These are phyloP conservation scores for Incurvaria masculella DNA, from an alignment of 2,888 invertebrate species.

Conservation along the genomic window DNA sequence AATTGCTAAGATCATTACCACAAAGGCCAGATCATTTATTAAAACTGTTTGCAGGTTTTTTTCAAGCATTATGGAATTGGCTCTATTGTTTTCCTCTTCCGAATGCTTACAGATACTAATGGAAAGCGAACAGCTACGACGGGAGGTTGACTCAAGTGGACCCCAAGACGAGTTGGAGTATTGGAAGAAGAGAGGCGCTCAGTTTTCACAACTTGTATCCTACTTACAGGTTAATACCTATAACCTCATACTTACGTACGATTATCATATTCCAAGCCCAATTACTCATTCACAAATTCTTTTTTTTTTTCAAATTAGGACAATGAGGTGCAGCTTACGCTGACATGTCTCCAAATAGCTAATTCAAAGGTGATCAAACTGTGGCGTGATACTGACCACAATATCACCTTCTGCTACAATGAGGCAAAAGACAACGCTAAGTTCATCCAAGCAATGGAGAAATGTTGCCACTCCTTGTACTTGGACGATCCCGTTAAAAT, in stretches of 20 bases:
- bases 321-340: slow-evolving; percentile 72
- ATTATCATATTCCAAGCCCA: too few species aligned
- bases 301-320: too few species aligned
- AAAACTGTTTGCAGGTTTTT: too few species aligned
- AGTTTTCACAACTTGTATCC: slow-evolving; percentile 82
- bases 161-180: slow-evolving; percentile 95
- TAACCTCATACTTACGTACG: too few species aligned
- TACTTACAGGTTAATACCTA: slow-evolving; percentile 59
- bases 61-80: too few species aligned
- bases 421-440: slow-evolving; percentile 96
- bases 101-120: slow-evolving; percentile 69
- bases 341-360: slow-evolving; percentile 71
- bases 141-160: slow-evolving; percentile 89
- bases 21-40: too few species aligned
- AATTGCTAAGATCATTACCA: too few species aligned
- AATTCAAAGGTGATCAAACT: slow-evolving; percentile 75
- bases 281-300: too few species aligned
- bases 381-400: slow-evolving; percentile 84
- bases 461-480: slow-evolving; percentile 91
- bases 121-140: slow-evolving; percentile 87
- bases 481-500: slow-evolving; percentile 92
- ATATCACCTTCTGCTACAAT: slow-evolving; percentile 92
- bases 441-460: slow-evolving; percentile 91
- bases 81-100: too few species aligned
- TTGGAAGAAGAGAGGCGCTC: slow-evolving; percentile 94